Evolutionary conservation across 2,113 vertebrate species (phyloP).

Genomic region (Rana temporaria): DNA sequence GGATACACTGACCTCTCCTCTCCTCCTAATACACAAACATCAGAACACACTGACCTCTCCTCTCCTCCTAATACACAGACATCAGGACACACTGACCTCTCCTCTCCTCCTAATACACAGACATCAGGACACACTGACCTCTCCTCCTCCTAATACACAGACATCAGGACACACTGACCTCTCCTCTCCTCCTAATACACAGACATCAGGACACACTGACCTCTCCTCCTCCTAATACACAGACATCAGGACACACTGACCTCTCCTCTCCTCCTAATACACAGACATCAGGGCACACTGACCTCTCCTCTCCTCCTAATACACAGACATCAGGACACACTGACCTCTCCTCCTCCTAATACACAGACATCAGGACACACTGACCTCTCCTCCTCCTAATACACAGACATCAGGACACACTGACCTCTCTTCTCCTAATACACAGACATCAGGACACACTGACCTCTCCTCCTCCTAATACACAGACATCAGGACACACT

Average conservation of each 20-base stretch:
- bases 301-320: neutral
- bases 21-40: conserved; percentile 16
- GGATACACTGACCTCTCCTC: too few species aligned
- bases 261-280: neutral
- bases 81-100: neutral
- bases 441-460: neutral
- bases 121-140: conserved; percentile 1
- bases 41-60: neutral
- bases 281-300: neutral
- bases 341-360: neutral
- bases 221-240: conserved; percentile 14
- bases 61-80: neutral
- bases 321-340: neutral
- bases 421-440: conserved; percentile 4
- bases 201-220: neutral
- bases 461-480: neutral
- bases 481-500: neutral
- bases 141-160: neutral
- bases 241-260: neutral
- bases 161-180: neutral
- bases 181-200: neutral
- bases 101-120: neutral
- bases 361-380: neutral
- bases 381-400: neutral
- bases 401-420: conserved; percentile 1